phyloP scores from a whole-genome alignment of 1,140 invertebrate species.

The Hypothenemus hampei region DNA sequence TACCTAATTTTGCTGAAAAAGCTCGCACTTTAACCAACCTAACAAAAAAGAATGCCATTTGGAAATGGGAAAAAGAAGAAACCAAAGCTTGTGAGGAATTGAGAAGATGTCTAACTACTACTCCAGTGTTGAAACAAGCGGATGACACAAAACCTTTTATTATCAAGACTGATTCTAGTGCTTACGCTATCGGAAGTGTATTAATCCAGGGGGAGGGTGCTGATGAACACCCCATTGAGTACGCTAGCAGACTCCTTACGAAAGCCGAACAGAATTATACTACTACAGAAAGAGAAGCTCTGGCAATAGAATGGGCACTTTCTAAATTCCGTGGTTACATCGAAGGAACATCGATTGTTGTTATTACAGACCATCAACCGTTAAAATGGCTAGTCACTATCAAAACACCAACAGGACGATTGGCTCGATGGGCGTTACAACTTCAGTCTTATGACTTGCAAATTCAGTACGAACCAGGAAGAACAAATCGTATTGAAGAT shows the following conservation, averaged over 20 bases:
- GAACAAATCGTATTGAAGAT: too few relatives aligned
- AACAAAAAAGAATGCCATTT: too few relatives aligned
- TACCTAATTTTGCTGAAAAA: too few relatives aligned
- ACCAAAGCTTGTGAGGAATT: too few relatives aligned
- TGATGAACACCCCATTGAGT: conserved; percentile 42
- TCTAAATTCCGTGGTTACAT: conserved; percentile 43
- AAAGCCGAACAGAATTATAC: conserved; percentile 43
- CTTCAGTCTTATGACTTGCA: not conserved
- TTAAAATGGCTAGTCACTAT: conserved; percentile 6
- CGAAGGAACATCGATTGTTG: conserved; percentile 40
- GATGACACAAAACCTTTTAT: too few relatives aligned
- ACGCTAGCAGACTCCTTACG: conserved; percentile 39
- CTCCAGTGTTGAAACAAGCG: too few relatives aligned
- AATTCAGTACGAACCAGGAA: not conserved
- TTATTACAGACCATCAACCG: conserved; percentile 15
- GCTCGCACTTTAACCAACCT: too few relatives aligned
- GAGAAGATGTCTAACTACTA: too few relatives aligned
- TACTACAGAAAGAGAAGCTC: conserved; percentile 44
- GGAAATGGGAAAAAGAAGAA: too few relatives aligned
- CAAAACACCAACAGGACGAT: conserved; percentile 5
- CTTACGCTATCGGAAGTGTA: conserved; percentile 2
- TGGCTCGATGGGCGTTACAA: not conserved
- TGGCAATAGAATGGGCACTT: conserved; percentile 45
- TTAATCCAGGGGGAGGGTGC: conserved; percentile 34
- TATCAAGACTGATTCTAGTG: too few relatives aligned